Conservation (phyloP, 2,797 vertebrate genomes). For the Halcyon leucocephala region DNA sequence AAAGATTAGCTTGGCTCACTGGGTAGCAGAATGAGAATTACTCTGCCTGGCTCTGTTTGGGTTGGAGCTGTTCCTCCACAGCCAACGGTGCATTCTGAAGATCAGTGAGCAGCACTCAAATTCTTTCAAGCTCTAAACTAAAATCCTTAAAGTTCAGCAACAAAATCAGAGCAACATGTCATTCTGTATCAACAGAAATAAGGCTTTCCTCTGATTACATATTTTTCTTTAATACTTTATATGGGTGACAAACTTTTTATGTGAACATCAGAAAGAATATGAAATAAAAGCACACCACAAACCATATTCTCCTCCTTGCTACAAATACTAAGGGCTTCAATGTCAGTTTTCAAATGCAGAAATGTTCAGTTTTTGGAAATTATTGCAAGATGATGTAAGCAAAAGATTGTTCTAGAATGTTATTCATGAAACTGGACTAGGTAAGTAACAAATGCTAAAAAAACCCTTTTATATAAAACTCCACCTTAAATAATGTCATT, state of each 20-base stretch:
- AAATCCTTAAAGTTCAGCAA: not conserved
- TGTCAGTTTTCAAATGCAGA: not conserved
- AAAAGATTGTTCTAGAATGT: not conserved
- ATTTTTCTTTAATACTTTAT: not conserved
- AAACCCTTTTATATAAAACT: not conserved
- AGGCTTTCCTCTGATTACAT: not conserved
- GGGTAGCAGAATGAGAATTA: not conserved
- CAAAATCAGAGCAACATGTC: not conserved
- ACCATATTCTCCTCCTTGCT: not conserved
- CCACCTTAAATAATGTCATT: conserved; percentile 17
- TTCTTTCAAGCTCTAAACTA: not conserved
- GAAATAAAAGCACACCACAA: not conserved
- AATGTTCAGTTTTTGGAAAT: not conserved
- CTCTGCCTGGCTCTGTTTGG: not conserved
- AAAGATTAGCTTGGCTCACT: not conserved
- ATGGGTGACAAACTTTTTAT: not conserved
- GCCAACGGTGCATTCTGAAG: not conserved
- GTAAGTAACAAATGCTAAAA: not conserved
- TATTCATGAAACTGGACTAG: not conserved
- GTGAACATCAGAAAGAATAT: not conserved
- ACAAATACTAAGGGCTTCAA: not conserved
- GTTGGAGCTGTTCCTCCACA: not conserved
- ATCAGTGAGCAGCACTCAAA: not conserved
- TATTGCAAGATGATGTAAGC: rapidly evolving
- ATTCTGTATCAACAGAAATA: not conserved